Base-by-base conservation (phyloP, 1,140 invertebrate species). In the Orius insidiosus region DNA sequence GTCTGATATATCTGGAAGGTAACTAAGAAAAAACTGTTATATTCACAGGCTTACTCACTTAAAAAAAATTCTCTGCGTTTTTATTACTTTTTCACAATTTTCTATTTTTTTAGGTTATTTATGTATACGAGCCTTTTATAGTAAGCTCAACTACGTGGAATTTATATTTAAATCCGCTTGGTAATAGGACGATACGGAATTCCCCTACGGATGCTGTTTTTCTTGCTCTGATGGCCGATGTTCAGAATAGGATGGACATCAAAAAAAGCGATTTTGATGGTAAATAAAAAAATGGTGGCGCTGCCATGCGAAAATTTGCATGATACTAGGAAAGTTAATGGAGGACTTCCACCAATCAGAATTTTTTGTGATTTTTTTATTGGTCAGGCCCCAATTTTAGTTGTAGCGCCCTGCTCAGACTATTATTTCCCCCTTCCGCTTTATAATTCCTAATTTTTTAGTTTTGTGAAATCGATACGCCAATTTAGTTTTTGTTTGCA, bases 221-320 rank as follows among this genome's bases (percentile, higher is more conserved):
- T 41, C 64, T 75, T 42, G 72, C 68, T 9, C 62, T 66, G 48
- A 60, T 62, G 47, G 67, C 70, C 44, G 58, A 67, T 34, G 54
- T 63, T 4, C 56, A 60, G 33, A 64, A 68, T 48, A 56, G 57
- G 39, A 64, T 61, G 52, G 63, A 68, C 45, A 65, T 69, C 34
- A 68, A 67, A 52, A 67, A 69, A 46, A 63, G 71, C 11, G 64
- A 70, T 47, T 75, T 75, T 51, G 71, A 75, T 58, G 72, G 56
- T 58, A 43, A 49, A 42, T n/a, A n/a, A n/a, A n/a, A n/a, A n/a
- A n/a, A n/a, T n/a, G n/a, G 24, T 24, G 24, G 24, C 24, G 24
- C 24, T 24, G 24, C 24, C 43, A 36, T 24, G 24, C 7, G 24
- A 7, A 24, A 24, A 24, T 24, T 24, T 24, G 3, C 24, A 24